Evolutionary conservation across 2,113 vertebrate genomes (phyloP).

Genomic region (Chloroceryle aenea): DNA sequence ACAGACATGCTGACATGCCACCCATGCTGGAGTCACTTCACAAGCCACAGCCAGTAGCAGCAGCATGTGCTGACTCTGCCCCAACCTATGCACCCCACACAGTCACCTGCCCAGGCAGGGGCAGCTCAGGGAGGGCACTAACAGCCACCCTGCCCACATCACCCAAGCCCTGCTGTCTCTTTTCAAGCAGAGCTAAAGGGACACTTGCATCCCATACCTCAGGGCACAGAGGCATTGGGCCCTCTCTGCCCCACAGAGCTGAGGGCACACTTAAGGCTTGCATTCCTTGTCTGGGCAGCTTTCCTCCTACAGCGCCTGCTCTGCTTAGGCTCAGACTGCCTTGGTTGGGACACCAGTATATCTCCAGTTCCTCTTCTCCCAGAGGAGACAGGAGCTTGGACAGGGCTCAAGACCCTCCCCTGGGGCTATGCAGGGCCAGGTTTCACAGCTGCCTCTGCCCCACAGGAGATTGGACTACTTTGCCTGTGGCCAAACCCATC

Average conservation of each 20-base stretch:
- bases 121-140: background rate
- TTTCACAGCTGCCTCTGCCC: background rate
- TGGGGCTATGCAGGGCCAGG: background rate
- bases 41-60: background rate
- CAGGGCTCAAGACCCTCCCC: background rate
- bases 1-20: rapidly evolving
- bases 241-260: background rate
- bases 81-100: rapidly evolving
- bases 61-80: background rate
- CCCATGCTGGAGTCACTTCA: background rate
- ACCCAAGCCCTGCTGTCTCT: background rate
- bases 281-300: background rate
- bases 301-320: background rate
- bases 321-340: background rate
- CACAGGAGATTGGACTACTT: background rate
- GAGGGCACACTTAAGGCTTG: rapidly evolving
- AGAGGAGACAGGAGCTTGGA: background rate
- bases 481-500: background rate
- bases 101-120: rapidly evolving
- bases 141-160: background rate
- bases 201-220: background rate
- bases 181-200: background rate
- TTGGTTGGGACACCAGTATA: background rate
- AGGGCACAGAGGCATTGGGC: rapidly evolving
- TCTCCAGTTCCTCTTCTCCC: background rate